Conservation (phyloP, 2,888 invertebrate genomes). For the Macropis europaea region DNA sequence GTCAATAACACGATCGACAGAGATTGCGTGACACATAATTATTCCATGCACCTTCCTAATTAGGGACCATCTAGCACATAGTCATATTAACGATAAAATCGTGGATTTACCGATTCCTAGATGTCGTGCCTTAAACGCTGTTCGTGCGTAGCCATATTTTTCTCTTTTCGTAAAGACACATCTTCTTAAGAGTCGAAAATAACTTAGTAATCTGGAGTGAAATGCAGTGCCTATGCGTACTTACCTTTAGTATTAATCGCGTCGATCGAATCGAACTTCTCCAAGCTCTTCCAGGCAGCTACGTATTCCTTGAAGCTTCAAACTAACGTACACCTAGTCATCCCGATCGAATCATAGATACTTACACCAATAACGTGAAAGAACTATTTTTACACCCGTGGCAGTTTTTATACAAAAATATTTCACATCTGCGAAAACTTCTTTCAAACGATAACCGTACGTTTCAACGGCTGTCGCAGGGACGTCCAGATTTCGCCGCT, state of each 20-base stretch:
- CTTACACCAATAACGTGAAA: not conserved
- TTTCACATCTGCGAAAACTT: not conserved
- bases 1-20: conserved; percentile 15
- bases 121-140: conserved; percentile 51
- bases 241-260: conserved; percentile 49
- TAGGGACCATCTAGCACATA: conserved; percentile 76
- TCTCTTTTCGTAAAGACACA: conserved; percentile 37
- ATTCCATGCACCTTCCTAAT: conserved; percentile 74
- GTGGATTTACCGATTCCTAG: conserved; percentile 42
- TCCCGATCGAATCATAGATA: conserved; percentile 7
- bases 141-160: conserved; percentile 25
- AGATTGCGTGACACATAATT: conserved; percentile 49
- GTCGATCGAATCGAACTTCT: conserved; percentile 36
- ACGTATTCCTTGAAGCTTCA: conserved; percentile 28
- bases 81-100: conserved; percentile 53
- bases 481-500: no score
- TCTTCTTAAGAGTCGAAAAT: conserved; percentile 33
- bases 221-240: conserved; percentile 45
- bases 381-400: not conserved
- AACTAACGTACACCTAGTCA: conserved; percentile 5
- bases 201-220: conserved; percentile 42
- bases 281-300: conserved; percentile 62
- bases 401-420: not conserved
- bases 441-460: not conserved
- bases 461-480: not conserved